Conservation (phyloP, 2,888 invertebrate species). For the Ecliptopera silaceata region DNA sequence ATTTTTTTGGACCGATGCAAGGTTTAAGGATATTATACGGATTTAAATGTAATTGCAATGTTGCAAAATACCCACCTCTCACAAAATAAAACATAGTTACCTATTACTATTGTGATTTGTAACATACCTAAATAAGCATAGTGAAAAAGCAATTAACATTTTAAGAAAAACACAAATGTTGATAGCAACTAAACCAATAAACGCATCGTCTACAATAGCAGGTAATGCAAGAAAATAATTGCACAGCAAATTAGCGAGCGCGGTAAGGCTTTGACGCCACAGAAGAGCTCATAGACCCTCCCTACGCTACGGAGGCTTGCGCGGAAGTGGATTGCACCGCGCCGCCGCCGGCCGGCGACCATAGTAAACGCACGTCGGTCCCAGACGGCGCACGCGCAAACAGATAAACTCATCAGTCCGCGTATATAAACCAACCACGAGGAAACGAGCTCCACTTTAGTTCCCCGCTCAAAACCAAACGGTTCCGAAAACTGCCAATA, state of each 20-base stretch:
- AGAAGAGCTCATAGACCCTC: conserved; percentile 22
- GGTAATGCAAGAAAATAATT: conserved; percentile 29
- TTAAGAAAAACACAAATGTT: neutral
- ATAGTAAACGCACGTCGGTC: conserved; percentile 69
- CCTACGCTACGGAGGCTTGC: conserved; percentile 50
- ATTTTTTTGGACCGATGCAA: neutral
- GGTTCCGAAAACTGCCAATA: conserved; percentile 17
- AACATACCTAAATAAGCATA: too few species aligned
- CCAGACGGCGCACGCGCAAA: conserved; percentile 72
- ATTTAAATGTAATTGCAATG: conserved; percentile 8
- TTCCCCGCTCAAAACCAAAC: conserved; percentile 25
- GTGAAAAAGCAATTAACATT: neutral
- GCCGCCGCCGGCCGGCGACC: conserved; percentile 45
- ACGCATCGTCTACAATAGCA: conserved; percentile 1
- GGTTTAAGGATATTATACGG: conserved; percentile 25
- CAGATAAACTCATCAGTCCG: conserved; percentile 53
- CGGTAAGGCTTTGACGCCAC: conserved; percentile 49
- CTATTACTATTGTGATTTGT: too few species aligned
- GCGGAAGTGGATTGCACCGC: conserved; percentile 62
- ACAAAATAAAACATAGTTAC: too few species aligned
- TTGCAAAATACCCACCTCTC: too few species aligned
- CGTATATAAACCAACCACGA: conserved; percentile 59
- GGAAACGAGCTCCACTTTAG: conserved; percentile 47
- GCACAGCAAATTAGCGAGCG: conserved; percentile 40
- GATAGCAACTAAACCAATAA: conserved; percentile 4